Base-by-base conservation (phyloP, 2,888 invertebrate genomes). In the Leptinotarsa juncta region DNA sequence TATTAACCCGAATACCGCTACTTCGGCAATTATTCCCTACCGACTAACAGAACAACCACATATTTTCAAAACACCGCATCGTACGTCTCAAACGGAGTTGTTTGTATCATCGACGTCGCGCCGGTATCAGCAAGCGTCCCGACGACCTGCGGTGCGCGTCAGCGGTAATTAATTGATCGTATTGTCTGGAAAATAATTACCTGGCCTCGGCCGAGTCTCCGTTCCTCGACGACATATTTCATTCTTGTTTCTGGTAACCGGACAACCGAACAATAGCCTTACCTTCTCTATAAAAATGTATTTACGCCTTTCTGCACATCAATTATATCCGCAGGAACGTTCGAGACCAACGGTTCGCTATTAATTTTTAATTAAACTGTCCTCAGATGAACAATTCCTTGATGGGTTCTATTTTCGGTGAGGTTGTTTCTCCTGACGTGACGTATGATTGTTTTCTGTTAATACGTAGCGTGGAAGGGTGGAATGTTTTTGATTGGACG, bases 151-250 rank as follows among this genome's bases (percentile, higher is more conserved):
- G 67, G 85, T 82, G 86, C 85, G 83, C 87, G 88, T 87, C 88
- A 86, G 85, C 85, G 83, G 85, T 88, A 88, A 88, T 88, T 88
- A 88, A 88, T 88, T 88, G 88, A 88, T 88, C 86, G 87, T 86
- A 88, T 88, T 88, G 88, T 88, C 76, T 86, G 85, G 85, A 87
- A 88, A 87, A 88, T 88, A 88, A 88, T 88, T 88, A 88, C 88
- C 88, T 88, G 88, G 86, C 84, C 84, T 84, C 84, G 76, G 77
- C 77, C 86, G 86, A 83, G 85, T 83, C 85, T 84, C 83, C 83
- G 82, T 79, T 82, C 79, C 79, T 81, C 83, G 81, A 74, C 78
- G 83, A 84, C 83, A 87, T 87, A 87, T 86, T 86, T 87, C 86
- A 87, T 87, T 87, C 85, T 86, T 84, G 83, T 83, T 87, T 86